Evolutionary conservation across 2,797 vertebrate species (phyloP).

Genomic region (Borostomias antarcticus): DNA sequence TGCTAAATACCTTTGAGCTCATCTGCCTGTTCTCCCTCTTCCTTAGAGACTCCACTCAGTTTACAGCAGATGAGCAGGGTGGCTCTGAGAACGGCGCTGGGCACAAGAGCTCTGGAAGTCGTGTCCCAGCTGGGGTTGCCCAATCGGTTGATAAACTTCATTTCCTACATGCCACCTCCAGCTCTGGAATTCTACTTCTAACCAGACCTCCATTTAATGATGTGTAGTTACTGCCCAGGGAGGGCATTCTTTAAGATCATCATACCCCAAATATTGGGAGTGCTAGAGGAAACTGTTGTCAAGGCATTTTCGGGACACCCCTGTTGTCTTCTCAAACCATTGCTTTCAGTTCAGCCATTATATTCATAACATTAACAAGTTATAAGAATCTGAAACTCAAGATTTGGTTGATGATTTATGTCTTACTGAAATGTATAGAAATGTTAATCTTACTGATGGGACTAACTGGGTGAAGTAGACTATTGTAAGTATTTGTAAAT

Average conservation of each 20-base stretch:
- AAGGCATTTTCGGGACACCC: neutral
- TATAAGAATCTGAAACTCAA: neutral
- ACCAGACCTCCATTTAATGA: neutral
- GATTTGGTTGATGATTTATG: neutral
- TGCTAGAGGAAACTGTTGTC: neutral
- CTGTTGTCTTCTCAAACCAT: neutral
- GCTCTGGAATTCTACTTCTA: constrained; percentile 33
- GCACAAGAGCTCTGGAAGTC: constrained; percentile 71
- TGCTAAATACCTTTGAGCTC: too few species aligned
- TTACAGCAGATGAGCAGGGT: constrained; percentile 87
- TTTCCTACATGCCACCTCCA: constrained; percentile 74
- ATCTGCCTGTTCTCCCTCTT: neutral
- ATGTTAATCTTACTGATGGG: neutral
- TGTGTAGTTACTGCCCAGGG: too few species aligned
- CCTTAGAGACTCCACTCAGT: constrained; percentile 82
- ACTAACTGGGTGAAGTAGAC: constrained; percentile 19
- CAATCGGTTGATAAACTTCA: constrained; percentile 79
- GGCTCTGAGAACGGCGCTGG: constrained; percentile 75
- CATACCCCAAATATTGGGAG: too few species aligned
- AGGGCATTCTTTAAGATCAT: too few species aligned
- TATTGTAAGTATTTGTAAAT: constrained; percentile 55
- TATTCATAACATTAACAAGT: neutral
- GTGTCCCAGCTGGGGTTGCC: constrained; percentile 82
- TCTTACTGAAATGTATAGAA: neutral
- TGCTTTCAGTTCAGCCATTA: neutral